A percentile compares a stretch with the other conserved stretches of the same genome.
phyloP scores from a whole-genome alignment of 2,113 vertebrate species.

The Scytalopus superciliaris region DNA sequence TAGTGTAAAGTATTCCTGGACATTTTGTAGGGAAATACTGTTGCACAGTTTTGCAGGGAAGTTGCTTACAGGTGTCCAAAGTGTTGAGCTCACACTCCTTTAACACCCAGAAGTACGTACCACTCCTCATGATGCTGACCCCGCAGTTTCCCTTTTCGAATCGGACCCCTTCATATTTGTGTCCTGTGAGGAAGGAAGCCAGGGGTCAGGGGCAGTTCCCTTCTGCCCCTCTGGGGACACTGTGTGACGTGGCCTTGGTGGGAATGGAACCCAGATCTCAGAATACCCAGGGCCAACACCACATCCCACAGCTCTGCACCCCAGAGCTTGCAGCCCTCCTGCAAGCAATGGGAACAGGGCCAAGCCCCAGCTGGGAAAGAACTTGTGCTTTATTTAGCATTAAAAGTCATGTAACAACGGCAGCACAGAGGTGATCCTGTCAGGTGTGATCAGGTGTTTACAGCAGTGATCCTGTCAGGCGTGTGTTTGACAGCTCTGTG shows the following conservation, averaged over 20 bases:
- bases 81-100: background rate
- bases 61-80: background rate
- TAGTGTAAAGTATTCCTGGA: rapidly evolving
- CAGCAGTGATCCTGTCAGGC: background rate
- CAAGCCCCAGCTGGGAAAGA: background rate
- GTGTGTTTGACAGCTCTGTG: background rate
- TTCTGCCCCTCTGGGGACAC: background rate
- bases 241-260: background rate
- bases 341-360: background rate
- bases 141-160: constrained; percentile 99
- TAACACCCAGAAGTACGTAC: constrained; percentile 72
- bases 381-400: background rate
- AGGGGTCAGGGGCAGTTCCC: background rate
- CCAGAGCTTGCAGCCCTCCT: background rate
- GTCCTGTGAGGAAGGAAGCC: constrained; percentile 77
- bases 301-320: background rate
- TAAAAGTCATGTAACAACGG: background rate
- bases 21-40: background rate
- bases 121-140: constrained; percentile 98
- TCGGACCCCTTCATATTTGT: constrained; percentile 97
- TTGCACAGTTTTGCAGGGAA: background rate
- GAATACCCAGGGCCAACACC: background rate
- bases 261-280: background rate
- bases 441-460: too few relatives aligned
- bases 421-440: background rate